These are phyloP conservation scores for Leptopilina myrica DNA, from an alignment of 2,888 invertebrate species.

Conservation along the genomic window DNA sequence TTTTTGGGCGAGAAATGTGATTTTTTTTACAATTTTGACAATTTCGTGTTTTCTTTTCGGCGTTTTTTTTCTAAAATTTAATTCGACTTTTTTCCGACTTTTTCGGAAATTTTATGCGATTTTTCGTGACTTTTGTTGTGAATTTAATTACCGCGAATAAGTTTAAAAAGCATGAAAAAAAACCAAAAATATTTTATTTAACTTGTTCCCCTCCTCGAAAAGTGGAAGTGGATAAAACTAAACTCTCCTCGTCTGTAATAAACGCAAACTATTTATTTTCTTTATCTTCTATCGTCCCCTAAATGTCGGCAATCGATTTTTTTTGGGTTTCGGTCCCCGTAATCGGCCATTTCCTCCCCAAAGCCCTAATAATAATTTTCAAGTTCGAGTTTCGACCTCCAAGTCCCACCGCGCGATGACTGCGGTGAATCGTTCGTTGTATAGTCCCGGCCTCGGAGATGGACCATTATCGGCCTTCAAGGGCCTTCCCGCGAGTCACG, in stretches of 20 bases:
- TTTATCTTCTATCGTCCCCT: slow-evolving; percentile 27
- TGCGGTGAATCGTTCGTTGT: slow-evolving; percentile 57
- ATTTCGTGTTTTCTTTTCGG: too few relatives aligned
- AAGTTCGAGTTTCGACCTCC: slow-evolving; percentile 39
- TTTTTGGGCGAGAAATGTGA: too few relatives aligned
- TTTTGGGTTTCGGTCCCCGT: slow-evolving; percentile 9
- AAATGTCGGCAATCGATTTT: slow-evolving; percentile 39
- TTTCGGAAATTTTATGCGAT: too few relatives aligned
- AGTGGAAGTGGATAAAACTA: slow-evolving; percentile 3
- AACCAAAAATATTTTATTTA: neutral
- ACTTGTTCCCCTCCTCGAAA: neutral
- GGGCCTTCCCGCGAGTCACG: slow-evolving; percentile 64
- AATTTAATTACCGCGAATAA: too few relatives aligned
- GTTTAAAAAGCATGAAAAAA: too few relatives aligned
- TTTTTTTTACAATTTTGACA: too few relatives aligned
- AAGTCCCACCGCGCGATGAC: slow-evolving; percentile 36
- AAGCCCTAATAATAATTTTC: slow-evolving; percentile 40
- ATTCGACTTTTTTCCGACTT: too few relatives aligned
- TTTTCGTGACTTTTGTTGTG: too few relatives aligned
- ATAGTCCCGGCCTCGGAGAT: slow-evolving; percentile 55
- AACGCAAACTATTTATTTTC: slow-evolving; percentile 38
- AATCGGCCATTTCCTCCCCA: slow-evolving; percentile 39
- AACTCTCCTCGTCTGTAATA: slow-evolving; percentile 24
- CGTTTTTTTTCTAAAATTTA: too few relatives aligned
- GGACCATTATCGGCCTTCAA: slow-evolving; percentile 70